Percentiles rank a stretch among this genome's conserved stretches.
Conservation (phyloP, 2,113 vertebrate genomes). For the Paracanthobrama guichenoti region DNA sequence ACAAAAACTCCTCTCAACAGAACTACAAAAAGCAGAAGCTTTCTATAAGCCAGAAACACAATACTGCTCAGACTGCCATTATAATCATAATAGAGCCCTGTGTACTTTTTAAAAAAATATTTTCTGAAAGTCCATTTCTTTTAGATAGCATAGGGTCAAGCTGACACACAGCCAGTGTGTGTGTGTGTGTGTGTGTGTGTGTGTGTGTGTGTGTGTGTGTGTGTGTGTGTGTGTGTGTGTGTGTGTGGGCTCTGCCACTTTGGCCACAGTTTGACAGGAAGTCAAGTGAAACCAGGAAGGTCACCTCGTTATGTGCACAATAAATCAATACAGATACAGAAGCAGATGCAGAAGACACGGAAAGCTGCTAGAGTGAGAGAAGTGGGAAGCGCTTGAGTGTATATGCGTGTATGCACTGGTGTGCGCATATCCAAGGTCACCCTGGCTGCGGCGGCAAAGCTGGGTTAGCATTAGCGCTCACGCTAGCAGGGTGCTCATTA, state of each 20-base stretch:
- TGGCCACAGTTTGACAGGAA: constrained; percentile 17
- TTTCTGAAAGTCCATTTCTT: background rate
- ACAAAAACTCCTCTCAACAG: background rate
- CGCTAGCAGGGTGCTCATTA: constrained; percentile 69
- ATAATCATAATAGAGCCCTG: background rate
- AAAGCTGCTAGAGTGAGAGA: background rate
- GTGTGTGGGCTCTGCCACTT: background rate
- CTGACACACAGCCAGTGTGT: background rate
- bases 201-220: background rate
- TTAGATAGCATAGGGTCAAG: background rate
- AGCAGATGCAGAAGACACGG: constrained; percentile 14
- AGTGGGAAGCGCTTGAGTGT: background rate
- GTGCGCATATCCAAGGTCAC: constrained; percentile 49
- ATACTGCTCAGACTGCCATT: background rate
- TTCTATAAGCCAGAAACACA: background rate
- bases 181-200: background rate
- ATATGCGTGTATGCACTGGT: background rate
- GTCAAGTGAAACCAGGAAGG: constrained; percentile 38
- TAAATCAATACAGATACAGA: constrained; percentile 47
- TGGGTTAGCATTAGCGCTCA: constrained; percentile 44
- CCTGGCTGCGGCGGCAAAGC: background rate
- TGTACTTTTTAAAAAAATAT: too few relatives aligned
- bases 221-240: background rate
- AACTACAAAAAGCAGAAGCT: background rate
- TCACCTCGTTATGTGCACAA: constrained; percentile 32